phyloP scores from a whole-genome alignment of 2,888 invertebrate genomes.

The Hymenopus coronatus region DNA sequence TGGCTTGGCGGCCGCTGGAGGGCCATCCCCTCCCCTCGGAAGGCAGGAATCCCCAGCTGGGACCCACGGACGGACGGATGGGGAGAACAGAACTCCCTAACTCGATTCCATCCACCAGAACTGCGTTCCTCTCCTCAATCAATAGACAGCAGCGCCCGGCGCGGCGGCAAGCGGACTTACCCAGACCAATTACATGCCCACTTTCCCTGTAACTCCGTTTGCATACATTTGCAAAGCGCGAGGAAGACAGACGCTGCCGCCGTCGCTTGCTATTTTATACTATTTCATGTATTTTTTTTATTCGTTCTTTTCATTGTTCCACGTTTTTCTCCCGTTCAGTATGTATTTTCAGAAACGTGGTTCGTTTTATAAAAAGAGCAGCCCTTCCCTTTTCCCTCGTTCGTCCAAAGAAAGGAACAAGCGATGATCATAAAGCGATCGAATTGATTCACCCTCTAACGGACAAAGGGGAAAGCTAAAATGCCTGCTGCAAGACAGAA shows the following conservation, averaged over 20 bases:
- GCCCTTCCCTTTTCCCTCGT: neutral
- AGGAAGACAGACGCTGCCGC: neutral
- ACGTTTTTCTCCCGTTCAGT: neutral
- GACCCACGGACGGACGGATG: conserved; percentile 8
- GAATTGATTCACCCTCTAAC: neutral
- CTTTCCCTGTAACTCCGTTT: conserved; percentile 54
- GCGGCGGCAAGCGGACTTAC: conserved; percentile 26
- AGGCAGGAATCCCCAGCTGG: conserved; percentile 20
- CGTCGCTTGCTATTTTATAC: conserved; percentile 9
- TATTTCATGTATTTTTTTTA: conserved; percentile 17
- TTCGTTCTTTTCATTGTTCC: neutral
- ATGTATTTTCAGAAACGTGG: conserved; percentile 18
- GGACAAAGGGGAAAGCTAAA: neutral
- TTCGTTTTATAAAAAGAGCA: conserved; percentile 6
- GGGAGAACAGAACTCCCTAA: conserved; percentile 19
- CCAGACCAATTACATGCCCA: conserved; percentile 54
- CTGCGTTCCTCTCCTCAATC: conserved; percentile 44
- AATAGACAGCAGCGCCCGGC: conserved; percentile 48
- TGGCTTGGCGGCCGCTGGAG: conserved; percentile 17
- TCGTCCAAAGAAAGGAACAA: neutral
- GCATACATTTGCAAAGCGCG: conserved; percentile 50
- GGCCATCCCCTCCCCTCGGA: neutral
- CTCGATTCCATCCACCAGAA: conserved; percentile 35
- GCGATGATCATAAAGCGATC: neutral
- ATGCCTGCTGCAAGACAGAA: neutral